Evolutionary conservation across 2,113 vertebrate species (phyloP), one percentile per base, ranked within the genome.

Genomic region (Neogobius melanostomus): DNA sequence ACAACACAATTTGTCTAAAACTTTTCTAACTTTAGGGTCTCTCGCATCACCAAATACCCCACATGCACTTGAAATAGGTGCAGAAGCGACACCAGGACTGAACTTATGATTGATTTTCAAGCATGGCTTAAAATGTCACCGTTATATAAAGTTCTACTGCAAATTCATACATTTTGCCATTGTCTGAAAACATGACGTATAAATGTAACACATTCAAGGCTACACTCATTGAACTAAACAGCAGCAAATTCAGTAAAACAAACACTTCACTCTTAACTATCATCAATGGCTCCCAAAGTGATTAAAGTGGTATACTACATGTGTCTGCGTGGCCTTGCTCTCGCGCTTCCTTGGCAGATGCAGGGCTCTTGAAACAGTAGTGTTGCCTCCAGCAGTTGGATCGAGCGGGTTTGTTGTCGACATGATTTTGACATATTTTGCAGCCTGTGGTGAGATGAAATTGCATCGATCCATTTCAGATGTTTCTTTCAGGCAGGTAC

Each of bases 401-500:
- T 66, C 7, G 67, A 28, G 44, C 42, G 53, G 4, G 45, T 14
- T 21, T 57, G 36, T 57, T 82, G 66, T 69, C 68, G 42, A 72
- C 68, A 45, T 48, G 12, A 69, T 80, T 68, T n/a, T 11, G 42
- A 61, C 59, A 61, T 61, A 59, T 61, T 67, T 61, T 73, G 17
- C 68, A 64, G 50, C 42, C 17, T 53, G 67, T 52, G 16, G 61
- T 69, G 66, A 78, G 62, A 28, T 8, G 45, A 68, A 42, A 47
- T 63, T 57, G 64, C 74, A 71, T 64, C 83, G 70, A 68, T 74
- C 47, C 49, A 56, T 57, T 56, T 28, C 17, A 11, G 0, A 46
- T 5, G 51, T 60, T 71, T 66, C 50, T 68, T 68, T 57, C 56
- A 68, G 36, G 74, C 63, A 53, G 47, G 57, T 79, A 65, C 72